phyloP scores from a whole-genome alignment of 1,140 invertebrate species.

The Orius insidiosus region DNA sequence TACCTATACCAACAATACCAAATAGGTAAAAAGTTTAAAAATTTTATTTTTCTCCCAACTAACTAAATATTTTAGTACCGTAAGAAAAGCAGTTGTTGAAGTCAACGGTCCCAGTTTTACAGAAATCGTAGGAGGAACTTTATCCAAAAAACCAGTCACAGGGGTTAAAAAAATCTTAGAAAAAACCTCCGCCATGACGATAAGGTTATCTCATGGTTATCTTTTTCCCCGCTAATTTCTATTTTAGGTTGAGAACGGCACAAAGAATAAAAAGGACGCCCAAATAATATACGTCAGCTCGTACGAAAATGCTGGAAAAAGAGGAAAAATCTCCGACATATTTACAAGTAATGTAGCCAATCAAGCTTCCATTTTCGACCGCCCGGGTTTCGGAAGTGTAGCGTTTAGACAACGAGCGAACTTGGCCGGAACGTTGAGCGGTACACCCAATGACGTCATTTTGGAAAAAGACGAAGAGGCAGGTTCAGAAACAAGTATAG shows the following conservation, averaged over 20 bases:
- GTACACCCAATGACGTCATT: conserved; percentile 23
- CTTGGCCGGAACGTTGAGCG: conserved; percentile 45
- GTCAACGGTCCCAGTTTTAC: conserved; percentile 20
- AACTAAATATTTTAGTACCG: conserved; percentile 2
- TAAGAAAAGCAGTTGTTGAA: conserved; percentile 17
- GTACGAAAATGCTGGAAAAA: conserved; percentile 39
- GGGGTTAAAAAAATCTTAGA: conserved; percentile 23
- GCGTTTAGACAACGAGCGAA: conserved; percentile 51
- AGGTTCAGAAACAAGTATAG: conserved; percentile 51
- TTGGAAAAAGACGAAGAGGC: conserved; percentile 23
- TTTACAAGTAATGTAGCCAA: conserved; percentile 38
- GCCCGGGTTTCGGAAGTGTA: conserved; percentile 81
- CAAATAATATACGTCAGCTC: conserved; percentile 75
- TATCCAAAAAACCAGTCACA: conserved; percentile 20
- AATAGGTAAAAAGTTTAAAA: conserved; percentile 13
- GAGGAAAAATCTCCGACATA: conserved; percentile 58
- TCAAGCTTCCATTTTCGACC: conserved; percentile 64
- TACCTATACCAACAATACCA: conserved; percentile 23
- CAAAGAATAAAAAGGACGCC: conserved; percentile 44
- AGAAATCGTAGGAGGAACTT: conserved; percentile 22
- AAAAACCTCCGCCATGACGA: conserved; percentile 19
- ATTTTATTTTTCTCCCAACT: too few relatives aligned
- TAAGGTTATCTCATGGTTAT: conserved; percentile 13
- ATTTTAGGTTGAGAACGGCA: conserved; percentile 17
- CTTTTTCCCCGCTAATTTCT: conserved; percentile 8